Evolutionary conservation across 2,113 vertebrate genomes (phyloP).

Genomic region (Dolichotis patagonum): DNA sequence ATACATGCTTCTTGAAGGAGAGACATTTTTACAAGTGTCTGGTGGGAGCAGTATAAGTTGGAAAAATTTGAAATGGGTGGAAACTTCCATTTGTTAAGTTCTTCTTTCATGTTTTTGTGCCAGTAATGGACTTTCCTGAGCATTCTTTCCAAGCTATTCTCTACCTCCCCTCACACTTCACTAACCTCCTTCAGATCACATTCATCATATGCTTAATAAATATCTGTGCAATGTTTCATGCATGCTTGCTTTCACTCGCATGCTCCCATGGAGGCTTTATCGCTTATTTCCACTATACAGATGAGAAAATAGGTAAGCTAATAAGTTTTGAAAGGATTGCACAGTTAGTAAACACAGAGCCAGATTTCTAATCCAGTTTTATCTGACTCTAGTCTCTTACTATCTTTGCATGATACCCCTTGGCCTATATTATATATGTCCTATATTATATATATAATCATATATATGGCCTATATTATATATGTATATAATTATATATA

Average conservation of each 20-base stretch:
- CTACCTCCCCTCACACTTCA: background rate
- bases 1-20: background rate
- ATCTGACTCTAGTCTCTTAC: background rate
- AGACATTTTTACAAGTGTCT: slow-evolving; percentile 12
- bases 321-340: background rate
- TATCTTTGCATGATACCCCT: background rate
- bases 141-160: background rate
- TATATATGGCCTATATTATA: no score
- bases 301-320: background rate
- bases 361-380: slow-evolving; percentile 15
- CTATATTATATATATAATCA: no score
- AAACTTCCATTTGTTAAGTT: slow-evolving; percentile 10
- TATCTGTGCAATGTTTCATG: background rate
- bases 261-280: background rate
- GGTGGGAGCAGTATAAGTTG: background rate
- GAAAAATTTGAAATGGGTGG: slow-evolving; percentile 1
- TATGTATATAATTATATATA: no score
- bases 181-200: background rate
- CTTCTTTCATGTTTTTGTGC: slow-evolving; percentile 16
- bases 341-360: background rate
- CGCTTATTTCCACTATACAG: background rate
- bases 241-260: background rate
- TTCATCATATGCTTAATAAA: background rate
- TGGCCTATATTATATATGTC: background rate
- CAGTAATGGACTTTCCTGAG: slow-evolving; percentile 22